A percentile compares a stretch with the other conserved stretches of the same genome.
Evolutionary conservation across 2,113 vertebrate species (phyloP).

Genomic region (Salvelinus namaycush): DNA sequence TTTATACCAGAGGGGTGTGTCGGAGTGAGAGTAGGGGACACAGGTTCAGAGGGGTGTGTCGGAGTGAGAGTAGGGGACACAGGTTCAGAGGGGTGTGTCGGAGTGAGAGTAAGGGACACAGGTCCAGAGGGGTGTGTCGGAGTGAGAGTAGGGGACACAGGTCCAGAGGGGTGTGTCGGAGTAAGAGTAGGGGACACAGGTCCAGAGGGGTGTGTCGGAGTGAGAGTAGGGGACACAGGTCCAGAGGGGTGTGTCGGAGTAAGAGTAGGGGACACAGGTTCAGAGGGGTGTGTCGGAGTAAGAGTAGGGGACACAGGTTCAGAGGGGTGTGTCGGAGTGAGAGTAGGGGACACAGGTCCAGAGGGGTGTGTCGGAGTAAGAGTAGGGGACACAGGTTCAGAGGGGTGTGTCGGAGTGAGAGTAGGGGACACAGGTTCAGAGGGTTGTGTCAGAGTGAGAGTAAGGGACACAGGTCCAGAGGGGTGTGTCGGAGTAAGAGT

Average conservation of each 20-base stretch:
- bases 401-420: slow-evolving; percentile 10
- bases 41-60: neutral
- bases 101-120: slow-evolving; percentile 25
- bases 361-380: too few species aligned
- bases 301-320: too few species aligned
- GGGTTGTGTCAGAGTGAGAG: too few species aligned
- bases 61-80: too few species aligned
- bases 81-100: neutral
- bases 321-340: slow-evolving; percentile 3
- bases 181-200: slow-evolving; percentile 25
- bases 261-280: slow-evolving; percentile 19
- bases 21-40: neutral
- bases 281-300: too few species aligned
- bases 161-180: neutral
- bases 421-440: slow-evolving; percentile 14
- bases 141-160: too few species aligned
- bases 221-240: too few species aligned
- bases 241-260: slow-evolving; percentile 1
- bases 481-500: slow-evolving; percentile 12
- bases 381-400: too few species aligned
- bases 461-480: too few species aligned
- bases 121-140: too few species aligned
- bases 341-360: slow-evolving; percentile 11
- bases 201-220: too few species aligned
- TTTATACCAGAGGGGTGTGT: neutral